Base-by-base conservation (phyloP, 1,140 invertebrate genomes). In the Acyrthosiphon pisum region DNA sequence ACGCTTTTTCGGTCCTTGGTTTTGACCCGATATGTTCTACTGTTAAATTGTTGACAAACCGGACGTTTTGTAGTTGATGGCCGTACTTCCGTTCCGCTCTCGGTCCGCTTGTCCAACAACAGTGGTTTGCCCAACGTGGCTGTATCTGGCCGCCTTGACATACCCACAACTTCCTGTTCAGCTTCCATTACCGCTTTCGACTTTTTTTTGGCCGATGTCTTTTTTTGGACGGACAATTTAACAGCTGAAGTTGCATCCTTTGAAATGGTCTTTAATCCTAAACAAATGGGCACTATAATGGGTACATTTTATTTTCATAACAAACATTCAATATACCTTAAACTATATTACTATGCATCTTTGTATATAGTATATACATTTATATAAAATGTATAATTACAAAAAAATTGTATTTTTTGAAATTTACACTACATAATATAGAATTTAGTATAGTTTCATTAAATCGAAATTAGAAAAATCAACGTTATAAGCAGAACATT, bases 61-160 rank as follows among this genome's bases (percentile, higher is more conserved):
- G 93, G 35, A 56, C 68, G 60, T 88, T 81, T 92, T 76, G 46
- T 81, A 91, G 91, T 94, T 60, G 93, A 94, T n/a, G 90, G 94
- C 46, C 94, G 90, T 83, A 56, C 37, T 83, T 46, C 46, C 68
- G 60, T 37, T 44, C n/a, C n/a, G 26, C 20, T 46, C 30, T 90
- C 68, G 44, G n/a, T 2, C 48, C 26, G 35, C 53, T 76, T 90
- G 94, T 96, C 96, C 14, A 95, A 94, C 56, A 96, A 94, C 26
- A 95, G 95, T 1, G 96, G 96, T 48, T 95, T 95, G n/a, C 96
- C 96, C 44, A 96, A 94, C 60, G 96, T 96, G 7, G 96, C 96
- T 0, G 96, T 96, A 9, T 96, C 95, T 6, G 96, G 96, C 8
- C 96, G 90, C 46, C 22, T 92, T 53, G 56, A 37, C 35, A 41